Evolutionary conservation across 2,888 invertebrate species (phyloP), one percentile per base, ranked within the genome.

Genomic region (Mythimna lalbum): DNA sequence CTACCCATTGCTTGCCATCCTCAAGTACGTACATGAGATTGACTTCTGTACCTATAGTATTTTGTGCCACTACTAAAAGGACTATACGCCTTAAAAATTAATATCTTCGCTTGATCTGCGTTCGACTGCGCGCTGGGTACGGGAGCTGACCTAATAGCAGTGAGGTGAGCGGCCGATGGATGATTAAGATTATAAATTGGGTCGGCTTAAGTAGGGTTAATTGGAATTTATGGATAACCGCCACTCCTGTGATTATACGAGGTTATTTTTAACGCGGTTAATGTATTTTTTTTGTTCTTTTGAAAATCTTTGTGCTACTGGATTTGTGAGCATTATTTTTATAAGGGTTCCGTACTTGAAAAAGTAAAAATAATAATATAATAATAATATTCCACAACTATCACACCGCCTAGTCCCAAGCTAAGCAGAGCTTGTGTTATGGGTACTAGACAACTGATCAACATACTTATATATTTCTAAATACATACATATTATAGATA

Each of bases 121-220:
- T 62, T 65, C 69, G 57, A 52, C 65, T 23, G 61, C 76, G 3
- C 19, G 78, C 19, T 59, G 12, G 19, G 65, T 75, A 27, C 14
- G 12, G 21, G 12, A 12, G 49, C 47, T 67, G 78, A 81, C 82
- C 82, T 55, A 62, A 47, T 57, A 67, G 27, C 49, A 12, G 19
- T 17, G 23, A 52, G 43, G 36, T 55, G n/a, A 50, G 33, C 66
- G 50, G 10, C 5, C 62, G 59, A 68, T 72, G 52, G 66, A 67
- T 67, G 17, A 65, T 53, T 49, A 53, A 55, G 50, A 81, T 78
- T 69, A 65, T 63, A 69, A 69, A 72, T 68, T 72, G 52, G 79
- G 57, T 63, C 78, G 50, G n/a, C 61, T 63, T 78, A 72, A 78
- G 73, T 55, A 72, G 59, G 78, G 59, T 49, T 79, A 65, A 78